Percentiles rank a stretch among this genome's conserved stretches.
These are phyloP conservation scores for Cydia strobilella DNA, from an alignment of 1,140 invertebrate genomes.

Conservation along the genomic window DNA sequence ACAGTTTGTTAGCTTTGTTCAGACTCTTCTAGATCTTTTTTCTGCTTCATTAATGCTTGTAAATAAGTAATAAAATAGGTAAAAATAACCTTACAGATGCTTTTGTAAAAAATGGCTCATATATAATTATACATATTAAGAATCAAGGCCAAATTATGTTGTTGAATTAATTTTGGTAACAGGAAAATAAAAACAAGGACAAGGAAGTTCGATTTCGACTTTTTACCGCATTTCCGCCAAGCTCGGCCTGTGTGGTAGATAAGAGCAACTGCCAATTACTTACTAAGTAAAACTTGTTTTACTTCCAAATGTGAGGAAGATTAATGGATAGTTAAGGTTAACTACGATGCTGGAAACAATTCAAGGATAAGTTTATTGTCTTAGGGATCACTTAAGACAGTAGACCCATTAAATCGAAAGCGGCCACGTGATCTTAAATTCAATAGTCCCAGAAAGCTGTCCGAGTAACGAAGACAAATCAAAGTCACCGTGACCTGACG, in stretches of 20 bases:
- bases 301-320: background rate
- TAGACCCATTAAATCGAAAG: constrained; percentile 53
- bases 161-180: no score
- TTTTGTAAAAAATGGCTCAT: no score
- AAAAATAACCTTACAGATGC: background rate
- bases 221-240: background rate
- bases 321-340: no score
- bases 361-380: background rate
- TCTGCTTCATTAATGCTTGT: no score
- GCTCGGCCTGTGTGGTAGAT: background rate
- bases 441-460: constrained; percentile 62
- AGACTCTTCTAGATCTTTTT: no score
- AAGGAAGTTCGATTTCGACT: background rate
- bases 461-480: constrained; percentile 79
- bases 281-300: background rate
- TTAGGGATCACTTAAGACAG: constrained; percentile 32
- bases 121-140: no score
- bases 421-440: constrained; percentile 58
- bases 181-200: background rate
- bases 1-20: background rate
- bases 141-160: no score
- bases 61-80: no score
- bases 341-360: no score
- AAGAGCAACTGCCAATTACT: background rate
- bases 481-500: constrained; percentile 62